A percentile compares a stretch with the other conserved stretches of the same genome.
Conservation (phyloP, 2,113 vertebrate species). For the Oceanites oceanicus region DNA sequence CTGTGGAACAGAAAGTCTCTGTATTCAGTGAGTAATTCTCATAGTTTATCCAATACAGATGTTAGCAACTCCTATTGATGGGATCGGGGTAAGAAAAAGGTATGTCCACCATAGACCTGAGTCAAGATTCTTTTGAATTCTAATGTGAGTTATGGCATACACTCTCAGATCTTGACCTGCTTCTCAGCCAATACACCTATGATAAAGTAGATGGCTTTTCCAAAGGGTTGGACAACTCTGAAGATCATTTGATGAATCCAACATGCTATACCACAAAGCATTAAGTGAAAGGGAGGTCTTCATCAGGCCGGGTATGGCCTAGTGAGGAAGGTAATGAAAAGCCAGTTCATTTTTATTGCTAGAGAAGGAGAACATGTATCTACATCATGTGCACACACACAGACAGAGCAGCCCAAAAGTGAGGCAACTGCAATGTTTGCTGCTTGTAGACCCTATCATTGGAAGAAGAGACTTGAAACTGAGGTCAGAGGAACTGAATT, state of each 20-base stretch:
- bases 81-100: neutral
- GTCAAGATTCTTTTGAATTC: neutral
- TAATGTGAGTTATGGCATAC: neutral
- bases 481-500: neutral
- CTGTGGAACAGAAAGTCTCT: neutral
- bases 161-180: neutral
- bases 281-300: neutral
- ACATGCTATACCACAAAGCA: neutral
- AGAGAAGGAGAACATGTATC: neutral
- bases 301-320: neutral
- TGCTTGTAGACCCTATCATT: neutral
- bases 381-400: accelerated
- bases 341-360: neutral
- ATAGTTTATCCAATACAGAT: neutral
- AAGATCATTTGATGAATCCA: neutral
- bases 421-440: neutral
- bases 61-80: neutral
- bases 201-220: neutral
- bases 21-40: neutral
- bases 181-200: neutral
- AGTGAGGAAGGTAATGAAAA: neutral
- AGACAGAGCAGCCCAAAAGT: neutral
- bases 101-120: accelerated
- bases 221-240: neutral
- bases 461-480: neutral